Evolutionary conservation across 2,113 vertebrate genomes (phyloP).

Genomic region (Hippocampus guttulatus): DNA sequence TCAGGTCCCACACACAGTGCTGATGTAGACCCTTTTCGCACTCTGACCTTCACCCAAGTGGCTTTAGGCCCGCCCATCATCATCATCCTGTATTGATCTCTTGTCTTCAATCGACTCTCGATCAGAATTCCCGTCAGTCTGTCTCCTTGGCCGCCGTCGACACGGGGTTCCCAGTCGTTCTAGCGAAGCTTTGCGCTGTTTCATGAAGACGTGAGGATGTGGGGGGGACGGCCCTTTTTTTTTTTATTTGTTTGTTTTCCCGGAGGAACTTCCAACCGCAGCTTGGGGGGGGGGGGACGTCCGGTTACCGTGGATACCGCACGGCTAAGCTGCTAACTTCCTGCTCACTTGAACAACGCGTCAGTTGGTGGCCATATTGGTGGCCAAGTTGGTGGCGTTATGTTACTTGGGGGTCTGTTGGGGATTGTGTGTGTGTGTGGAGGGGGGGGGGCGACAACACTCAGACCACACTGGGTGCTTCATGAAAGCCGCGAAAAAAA

Average conservation of each 20-base stretch:
- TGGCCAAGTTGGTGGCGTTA: conserved; percentile 16
- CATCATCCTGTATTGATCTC: too few species aligned
- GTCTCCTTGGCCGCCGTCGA: too few species aligned
- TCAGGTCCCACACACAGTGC: too few species aligned
- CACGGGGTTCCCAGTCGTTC: neutral
- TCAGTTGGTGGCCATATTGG: conserved; percentile 7
- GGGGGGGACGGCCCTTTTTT: neutral
- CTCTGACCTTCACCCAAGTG: too few species aligned
- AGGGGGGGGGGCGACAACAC: conserved; percentile 17
- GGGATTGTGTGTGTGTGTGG: neutral
- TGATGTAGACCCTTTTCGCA: too few species aligned
- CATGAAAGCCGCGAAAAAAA: neutral
- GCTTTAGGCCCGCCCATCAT: too few species aligned
- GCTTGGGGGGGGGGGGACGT: neutral
- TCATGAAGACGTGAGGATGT: neutral
- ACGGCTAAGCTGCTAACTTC: neutral
- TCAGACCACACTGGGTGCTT: conserved; percentile 38
- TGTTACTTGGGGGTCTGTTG: neutral
- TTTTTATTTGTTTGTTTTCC: neutral
- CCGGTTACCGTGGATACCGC: neutral
- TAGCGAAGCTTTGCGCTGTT: neutral
- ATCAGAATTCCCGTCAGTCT: too few species aligned
- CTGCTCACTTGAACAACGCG: neutral
- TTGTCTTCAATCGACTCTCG: too few species aligned
- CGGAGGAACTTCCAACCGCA: neutral